Conservation (phyloP, 2,888 invertebrate genomes). For the Hesperia comma region DNA sequence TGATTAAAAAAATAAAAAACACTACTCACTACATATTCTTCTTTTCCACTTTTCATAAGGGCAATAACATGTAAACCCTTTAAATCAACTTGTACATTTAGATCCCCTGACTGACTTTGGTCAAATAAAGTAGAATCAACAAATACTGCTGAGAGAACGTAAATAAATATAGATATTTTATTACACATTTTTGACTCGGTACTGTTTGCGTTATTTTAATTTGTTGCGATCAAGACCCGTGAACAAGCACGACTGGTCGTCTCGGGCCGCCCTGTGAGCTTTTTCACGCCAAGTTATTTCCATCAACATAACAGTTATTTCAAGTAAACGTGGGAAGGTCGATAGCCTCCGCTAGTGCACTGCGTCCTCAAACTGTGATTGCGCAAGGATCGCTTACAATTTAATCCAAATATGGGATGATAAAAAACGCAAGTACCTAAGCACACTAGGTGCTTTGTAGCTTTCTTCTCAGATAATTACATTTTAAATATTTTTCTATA, state of each 20-base stretch:
- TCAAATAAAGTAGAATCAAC: conserved; percentile 74
- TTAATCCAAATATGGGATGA: not conserved
- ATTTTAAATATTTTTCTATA: too few relatives aligned
- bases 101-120: conserved; percentile 90
- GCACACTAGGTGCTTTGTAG: too few relatives aligned
- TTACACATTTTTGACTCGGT: conserved; percentile 39
- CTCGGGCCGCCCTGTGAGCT: conserved; percentile 62
- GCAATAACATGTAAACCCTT: conserved; percentile 91
- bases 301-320: conserved; percentile 81
- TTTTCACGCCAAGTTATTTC: conserved; percentile 74
- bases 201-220: conserved; percentile 20
- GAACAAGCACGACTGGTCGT: conserved; percentile 62
- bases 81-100: conserved; percentile 91
- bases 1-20: not conserved
- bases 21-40: conserved; percentile 83
- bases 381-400: conserved; percentile 67
- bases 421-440: not conserved
- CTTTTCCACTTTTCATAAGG: conserved; percentile 84
- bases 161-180: conserved; percentile 44
- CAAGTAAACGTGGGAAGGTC: conserved; percentile 80
- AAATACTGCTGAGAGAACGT: conserved; percentile 48
- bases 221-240: conserved; percentile 61
- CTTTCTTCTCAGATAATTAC: too few relatives aligned
- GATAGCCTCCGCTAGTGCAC: conserved; percentile 76
- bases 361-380: conserved; percentile 62